Conservation (phyloP, 2,113 vertebrate species). For the Onychostoma macrolepis region DNA sequence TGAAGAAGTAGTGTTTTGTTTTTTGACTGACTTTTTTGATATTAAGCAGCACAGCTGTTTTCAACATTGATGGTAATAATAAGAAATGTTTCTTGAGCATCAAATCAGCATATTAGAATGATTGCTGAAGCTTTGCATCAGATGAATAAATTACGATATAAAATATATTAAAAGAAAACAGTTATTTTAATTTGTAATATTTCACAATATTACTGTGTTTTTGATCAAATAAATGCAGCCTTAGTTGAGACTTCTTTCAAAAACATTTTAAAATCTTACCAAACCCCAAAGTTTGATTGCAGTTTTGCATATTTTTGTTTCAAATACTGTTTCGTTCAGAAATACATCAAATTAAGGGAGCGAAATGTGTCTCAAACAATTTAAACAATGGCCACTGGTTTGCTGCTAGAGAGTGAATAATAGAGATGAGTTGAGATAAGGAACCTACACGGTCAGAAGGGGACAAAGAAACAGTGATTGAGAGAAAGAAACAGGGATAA, state of each 20-base stretch:
- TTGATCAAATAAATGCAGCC: background rate
- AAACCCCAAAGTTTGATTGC: background rate
- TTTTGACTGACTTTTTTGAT: too few relatives aligned
- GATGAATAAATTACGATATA: background rate
- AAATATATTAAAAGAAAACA: background rate
- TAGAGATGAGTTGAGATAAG: slow-evolving; percentile 75
- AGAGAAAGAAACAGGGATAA: slow-evolving; percentile 27
- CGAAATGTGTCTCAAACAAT: background rate
- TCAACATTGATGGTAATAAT: background rate
- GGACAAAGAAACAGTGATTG: slow-evolving; percentile 50
- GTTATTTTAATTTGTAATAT: background rate
- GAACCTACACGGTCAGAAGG: slow-evolving; percentile 71
- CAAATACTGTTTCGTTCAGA: background rate
- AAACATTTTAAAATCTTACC: background rate
- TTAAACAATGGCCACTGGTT: background rate
- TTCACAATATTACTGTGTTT: background rate
- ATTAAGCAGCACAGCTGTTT: background rate
- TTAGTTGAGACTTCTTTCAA: background rate
- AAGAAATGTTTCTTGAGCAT: background rate
- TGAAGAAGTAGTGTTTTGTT: background rate
- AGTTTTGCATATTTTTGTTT: background rate
- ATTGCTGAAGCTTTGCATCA: background rate
- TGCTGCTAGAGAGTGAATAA: slow-evolving; percentile 74
- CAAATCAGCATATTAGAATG: background rate
- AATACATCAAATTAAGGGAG: background rate